Percentiles rank a stretch among this genome's conserved stretches.
These are phyloP conservation scores for Rosalia funebris DNA, from an alignment of 2,888 invertebrate species.

Conservation along the genomic window DNA sequence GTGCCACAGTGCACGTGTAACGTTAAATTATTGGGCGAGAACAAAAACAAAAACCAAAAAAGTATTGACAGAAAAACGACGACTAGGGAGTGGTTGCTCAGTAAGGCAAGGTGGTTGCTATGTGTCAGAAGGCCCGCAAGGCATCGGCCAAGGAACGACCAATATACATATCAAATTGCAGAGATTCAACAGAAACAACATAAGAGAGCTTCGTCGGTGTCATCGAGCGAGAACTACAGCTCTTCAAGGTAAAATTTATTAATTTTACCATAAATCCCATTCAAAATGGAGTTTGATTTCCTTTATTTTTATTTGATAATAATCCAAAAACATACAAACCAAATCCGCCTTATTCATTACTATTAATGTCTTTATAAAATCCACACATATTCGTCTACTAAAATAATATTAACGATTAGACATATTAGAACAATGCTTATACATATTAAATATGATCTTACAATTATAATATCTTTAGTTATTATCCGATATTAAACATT, in stretches of 20 bases:
- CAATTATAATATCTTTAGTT: too few relatives aligned
- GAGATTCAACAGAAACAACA: conserved; percentile 81
- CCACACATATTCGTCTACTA: too few relatives aligned
- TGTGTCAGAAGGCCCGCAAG: conserved; percentile 59
- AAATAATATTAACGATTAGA: too few relatives aligned
- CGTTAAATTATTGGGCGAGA: conserved; percentile 67
- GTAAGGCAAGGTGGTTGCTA: conserved; percentile 67
- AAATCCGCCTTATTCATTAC: too few relatives aligned
- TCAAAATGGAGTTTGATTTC: background rate
- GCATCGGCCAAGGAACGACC: conserved; percentile 69
- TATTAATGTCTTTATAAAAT: too few relatives aligned
- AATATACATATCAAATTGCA: conserved; percentile 79
- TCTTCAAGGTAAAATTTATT: conserved; percentile 70
- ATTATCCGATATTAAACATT: too few relatives aligned
- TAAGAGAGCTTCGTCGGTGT: conserved; percentile 83
- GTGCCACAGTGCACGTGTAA: conserved; percentile 70
- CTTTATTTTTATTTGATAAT: too few relatives aligned
- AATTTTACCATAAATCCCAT: too few relatives aligned
- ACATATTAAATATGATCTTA: too few relatives aligned
- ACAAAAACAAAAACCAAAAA: conserved; percentile 54
- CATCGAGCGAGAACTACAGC: conserved; percentile 90
- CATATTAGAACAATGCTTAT: too few relatives aligned
- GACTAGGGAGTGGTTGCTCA: conserved; percentile 62
- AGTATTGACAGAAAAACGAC: conserved; percentile 55
- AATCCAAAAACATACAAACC: too few relatives aligned